These are phyloP conservation scores for Echiichthys vipera DNA, from an alignment of 2,797 vertebrate genomes.

Conservation along the genomic window DNA sequence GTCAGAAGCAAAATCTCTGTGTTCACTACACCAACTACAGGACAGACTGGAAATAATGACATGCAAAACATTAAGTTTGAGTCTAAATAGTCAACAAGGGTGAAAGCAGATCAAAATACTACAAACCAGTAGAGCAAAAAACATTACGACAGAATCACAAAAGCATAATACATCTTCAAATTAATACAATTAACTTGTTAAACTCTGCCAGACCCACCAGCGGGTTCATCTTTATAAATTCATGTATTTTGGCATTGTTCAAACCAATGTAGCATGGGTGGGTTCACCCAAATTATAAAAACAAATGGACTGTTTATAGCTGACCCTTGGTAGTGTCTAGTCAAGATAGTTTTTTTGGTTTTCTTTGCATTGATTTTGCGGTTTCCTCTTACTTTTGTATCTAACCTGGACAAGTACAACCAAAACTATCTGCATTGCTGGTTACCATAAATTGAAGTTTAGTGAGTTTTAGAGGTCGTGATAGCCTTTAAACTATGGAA, in stretches of 20 bases:
- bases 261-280: background rate
- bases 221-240: slow-evolving; percentile 15
- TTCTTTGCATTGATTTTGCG: no score
- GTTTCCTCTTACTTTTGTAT: background rate
- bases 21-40: slow-evolving; percentile 38
- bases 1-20: slow-evolving; percentile 14
- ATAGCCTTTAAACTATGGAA: background rate
- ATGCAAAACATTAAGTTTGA: slow-evolving; percentile 46
- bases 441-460: background rate
- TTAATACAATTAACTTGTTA: background rate
- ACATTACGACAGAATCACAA: slow-evolving; percentile 27
- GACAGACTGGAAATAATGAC: slow-evolving; percentile 34
- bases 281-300: background rate
- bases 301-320: background rate
- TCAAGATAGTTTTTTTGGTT: background rate
- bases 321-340: background rate
- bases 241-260: background rate
- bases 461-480: background rate
- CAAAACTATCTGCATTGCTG: background rate
- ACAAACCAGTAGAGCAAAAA: slow-evolving; percentile 40
- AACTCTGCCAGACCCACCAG: slow-evolving; percentile 39
- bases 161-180: slow-evolving; percentile 37
- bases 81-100: slow-evolving; percentile 37
- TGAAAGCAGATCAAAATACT: slow-evolving; percentile 42
- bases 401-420: slow-evolving; percentile 6